phyloP scores from a whole-genome alignment of 2,113 vertebrate species.

The Anolis carolinensis region DNA sequence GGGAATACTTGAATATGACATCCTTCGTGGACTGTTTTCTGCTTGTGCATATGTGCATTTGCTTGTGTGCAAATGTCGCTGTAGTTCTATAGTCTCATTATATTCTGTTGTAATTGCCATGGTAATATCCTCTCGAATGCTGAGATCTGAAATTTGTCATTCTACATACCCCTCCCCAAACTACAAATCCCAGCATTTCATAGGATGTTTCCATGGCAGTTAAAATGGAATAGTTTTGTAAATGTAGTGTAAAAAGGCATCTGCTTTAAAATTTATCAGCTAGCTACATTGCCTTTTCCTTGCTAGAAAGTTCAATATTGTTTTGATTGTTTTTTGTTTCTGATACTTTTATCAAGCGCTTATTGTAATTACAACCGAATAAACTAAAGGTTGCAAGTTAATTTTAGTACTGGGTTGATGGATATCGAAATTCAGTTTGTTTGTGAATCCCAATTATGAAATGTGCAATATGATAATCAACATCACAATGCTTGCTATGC shows the following conservation, averaged over 20 bases:
- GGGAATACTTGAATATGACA: no score
- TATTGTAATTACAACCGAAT: conserved; percentile 1
- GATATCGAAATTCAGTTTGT: not conserved
- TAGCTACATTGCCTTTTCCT: not conserved
- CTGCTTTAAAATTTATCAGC: no score
- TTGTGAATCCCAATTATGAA: not conserved
- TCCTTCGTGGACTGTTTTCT: not conserved
- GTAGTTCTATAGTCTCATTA: not conserved
- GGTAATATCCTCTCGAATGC: not conserved
- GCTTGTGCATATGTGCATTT: not conserved
- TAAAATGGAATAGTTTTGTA: no score
- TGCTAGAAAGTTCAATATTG: not conserved
- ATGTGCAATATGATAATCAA: not conserved
- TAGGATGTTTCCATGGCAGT: no score
- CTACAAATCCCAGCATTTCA: no score
- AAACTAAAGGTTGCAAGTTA: not conserved
- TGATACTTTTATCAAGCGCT: not conserved
- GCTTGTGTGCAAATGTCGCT: not conserved
- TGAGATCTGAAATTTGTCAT: no score
- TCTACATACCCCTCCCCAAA: no score
- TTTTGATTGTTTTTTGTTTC: not conserved
- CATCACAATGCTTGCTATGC: not conserved
- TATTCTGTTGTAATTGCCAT: not conserved
- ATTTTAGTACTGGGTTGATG: not conserved
- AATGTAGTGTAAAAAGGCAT: no score